Conservation (phyloP, 1,140 invertebrate genomes). For the Maniola jurtina region DNA sequence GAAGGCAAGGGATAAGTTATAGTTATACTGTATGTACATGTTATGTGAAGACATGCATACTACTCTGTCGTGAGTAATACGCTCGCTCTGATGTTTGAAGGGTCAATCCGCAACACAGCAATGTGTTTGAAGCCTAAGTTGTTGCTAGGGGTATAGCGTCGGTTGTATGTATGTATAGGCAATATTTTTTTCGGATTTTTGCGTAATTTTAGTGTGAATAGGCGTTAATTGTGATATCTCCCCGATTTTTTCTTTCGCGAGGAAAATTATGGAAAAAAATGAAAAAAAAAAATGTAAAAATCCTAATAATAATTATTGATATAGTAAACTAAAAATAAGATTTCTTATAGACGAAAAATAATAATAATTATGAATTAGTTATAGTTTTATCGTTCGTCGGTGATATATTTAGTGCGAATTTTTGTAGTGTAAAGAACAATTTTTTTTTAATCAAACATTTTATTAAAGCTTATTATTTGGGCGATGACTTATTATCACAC, state of each 20-base stretch:
- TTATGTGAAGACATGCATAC: too few species aligned
- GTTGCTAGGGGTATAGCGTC: not conserved
- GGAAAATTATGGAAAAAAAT: slow-evolving; percentile 28
- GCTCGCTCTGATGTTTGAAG: too few species aligned
- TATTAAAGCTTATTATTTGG: too few species aligned
- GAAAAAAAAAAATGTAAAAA: slow-evolving; percentile 17
- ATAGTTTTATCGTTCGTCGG: slow-evolving; percentile 18
- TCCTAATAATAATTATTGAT: not conserved
- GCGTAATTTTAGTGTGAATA: slow-evolving; percentile 16
- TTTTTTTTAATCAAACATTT: too few species aligned
- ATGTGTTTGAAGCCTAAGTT: too few species aligned
- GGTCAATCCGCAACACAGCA: too few species aligned
- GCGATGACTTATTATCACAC: not conserved
- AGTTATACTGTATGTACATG: too few species aligned
- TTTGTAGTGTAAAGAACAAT: slow-evolving; percentile 1
- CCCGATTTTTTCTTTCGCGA: slow-evolving; percentile 14
- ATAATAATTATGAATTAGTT: slow-evolving; percentile 30
- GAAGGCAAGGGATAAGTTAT: too few species aligned
- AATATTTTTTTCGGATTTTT: slow-evolving; percentile 13
- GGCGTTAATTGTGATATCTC: slow-evolving; percentile 30
- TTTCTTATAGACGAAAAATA: slow-evolving; percentile 20
- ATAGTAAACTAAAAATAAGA: slow-evolving; percentile 25
- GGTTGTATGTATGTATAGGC: slow-evolving; percentile 24
- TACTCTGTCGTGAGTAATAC: too few species aligned
- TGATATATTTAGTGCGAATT: slow-evolving; percentile 13